A percentile compares a stretch with the other conserved stretches of the same genome.
Conservation (phyloP, 2,797 vertebrate genomes). For the Schizopygopsis pylzovi region DNA sequence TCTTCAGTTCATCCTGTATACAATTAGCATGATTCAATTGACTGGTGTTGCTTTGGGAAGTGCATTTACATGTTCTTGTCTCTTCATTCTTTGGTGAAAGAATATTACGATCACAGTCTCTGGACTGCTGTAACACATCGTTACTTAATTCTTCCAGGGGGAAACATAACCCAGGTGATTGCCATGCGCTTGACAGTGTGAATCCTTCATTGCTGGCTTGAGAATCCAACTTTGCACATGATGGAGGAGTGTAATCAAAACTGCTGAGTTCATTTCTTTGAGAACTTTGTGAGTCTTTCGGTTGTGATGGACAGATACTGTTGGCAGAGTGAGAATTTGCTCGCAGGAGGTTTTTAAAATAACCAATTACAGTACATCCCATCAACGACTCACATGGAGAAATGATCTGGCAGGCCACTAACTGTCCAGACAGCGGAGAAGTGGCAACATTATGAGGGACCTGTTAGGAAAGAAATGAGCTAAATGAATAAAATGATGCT, state of each 20-base stretch:
- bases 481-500: neutral
- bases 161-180: constrained; percentile 35
- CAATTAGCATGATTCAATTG: neutral
- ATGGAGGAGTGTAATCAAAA: constrained; percentile 58
- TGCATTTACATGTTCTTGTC: constrained; percentile 1
- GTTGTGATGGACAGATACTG: constrained; percentile 21
- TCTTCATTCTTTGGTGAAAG: neutral
- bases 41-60: neutral
- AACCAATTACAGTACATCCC: constrained; percentile 55
- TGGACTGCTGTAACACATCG: constrained; percentile 1
- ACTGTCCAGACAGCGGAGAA: constrained; percentile 34
- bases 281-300: constrained; percentile 30
- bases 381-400: constrained; percentile 46
- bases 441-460: constrained; percentile 22
- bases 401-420: constrained; percentile 57
- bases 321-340: constrained; percentile 26
- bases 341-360: constrained; percentile 58
- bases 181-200: constrained; percentile 27
- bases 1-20: constrained; percentile 16
- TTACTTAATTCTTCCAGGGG: neutral
- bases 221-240: constrained; percentile 40
- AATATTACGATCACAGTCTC: neutral
- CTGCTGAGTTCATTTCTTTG: constrained; percentile 32
- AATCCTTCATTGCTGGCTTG: constrained; percentile 34
- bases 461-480: constrained; percentile 40